These are phyloP conservation scores for Cheiracanthium punctorium DNA, from an alignment of 2,888 invertebrate species.

Conservation along the genomic window DNA sequence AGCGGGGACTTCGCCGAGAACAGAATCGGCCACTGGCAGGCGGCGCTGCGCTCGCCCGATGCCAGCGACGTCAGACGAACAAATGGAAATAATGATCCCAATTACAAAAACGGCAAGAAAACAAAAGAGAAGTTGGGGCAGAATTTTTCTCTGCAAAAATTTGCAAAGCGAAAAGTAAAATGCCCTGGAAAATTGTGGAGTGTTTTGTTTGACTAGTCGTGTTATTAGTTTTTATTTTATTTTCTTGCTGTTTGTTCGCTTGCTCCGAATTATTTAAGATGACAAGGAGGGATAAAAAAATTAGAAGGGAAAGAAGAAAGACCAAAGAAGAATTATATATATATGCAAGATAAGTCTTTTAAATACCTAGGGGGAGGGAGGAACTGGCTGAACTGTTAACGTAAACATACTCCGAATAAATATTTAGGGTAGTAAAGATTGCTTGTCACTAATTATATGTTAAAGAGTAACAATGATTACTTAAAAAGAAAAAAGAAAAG, in stretches of 20 bases:
- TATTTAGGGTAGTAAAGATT: too few species aligned
- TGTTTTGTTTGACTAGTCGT: neutral
- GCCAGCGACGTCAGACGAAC: neutral
- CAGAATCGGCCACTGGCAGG: too few species aligned
- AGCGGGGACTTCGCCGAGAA: too few species aligned
- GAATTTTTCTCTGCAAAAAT: neutral
- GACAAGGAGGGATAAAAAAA: neutral
- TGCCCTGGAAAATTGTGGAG: neutral
- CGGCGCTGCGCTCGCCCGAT: neutral
- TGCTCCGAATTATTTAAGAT: neutral
- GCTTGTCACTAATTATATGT: too few species aligned
- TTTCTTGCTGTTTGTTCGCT: too few species aligned
- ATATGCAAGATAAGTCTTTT: too few species aligned
- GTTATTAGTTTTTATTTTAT: neutral
- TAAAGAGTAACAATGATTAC: too few species aligned
- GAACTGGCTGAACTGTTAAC: too few species aligned
- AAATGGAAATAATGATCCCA: constrained; percentile 5
- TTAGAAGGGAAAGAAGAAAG: neutral
- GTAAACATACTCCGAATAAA: too few species aligned
- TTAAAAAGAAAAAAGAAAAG: too few species aligned
- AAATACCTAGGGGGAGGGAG: too few species aligned
- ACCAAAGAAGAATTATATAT: too few species aligned
- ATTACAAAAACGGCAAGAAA: neutral
- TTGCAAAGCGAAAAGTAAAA: neutral
- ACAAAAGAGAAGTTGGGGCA: neutral